A percentile compares a stretch with the other conserved stretches of the same genome.
Conservation (phyloP, 2,113 vertebrate genomes). For the Alaudala cheleensis region DNA sequence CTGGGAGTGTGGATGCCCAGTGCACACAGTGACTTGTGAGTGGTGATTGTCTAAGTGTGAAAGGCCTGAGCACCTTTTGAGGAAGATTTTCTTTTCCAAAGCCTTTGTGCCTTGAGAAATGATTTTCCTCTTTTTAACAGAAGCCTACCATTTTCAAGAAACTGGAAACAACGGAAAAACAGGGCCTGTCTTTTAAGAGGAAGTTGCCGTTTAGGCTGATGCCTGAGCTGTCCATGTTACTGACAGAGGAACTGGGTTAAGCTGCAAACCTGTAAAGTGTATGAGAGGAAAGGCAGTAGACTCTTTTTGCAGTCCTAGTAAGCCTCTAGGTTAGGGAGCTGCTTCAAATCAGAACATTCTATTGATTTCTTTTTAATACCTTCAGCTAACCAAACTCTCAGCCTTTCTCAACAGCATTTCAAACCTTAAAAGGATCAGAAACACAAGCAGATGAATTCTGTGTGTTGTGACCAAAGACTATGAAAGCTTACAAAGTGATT, state of each 20-base stretch:
- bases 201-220: neutral
- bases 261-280: neutral
- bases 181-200: neutral
- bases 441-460: neutral
- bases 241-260: rapidly evolving
- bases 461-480: neutral
- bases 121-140: neutral
- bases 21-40: neutral
- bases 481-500: neutral
- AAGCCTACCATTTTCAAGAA: neutral
- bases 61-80: neutral
- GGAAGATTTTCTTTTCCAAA: neutral
- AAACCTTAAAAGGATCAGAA: neutral
- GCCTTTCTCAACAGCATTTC: neutral
- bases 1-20: neutral
- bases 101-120: neutral
- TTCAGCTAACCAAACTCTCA: neutral
- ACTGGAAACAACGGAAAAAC: neutral
- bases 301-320: neutral
- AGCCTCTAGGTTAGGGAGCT: neutral
- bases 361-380: slow-evolving; percentile 32
- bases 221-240: neutral
- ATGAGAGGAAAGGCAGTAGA: neutral
- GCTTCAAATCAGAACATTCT: slow-evolving; percentile 1
- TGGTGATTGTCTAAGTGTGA: neutral